A percentile compares a stretch with the other conserved stretches of the same genome.
These are phyloP conservation scores for Phoenicopterus ruber DNA, from an alignment of 2,113 vertebrate genomes.

Conservation along the genomic window DNA sequence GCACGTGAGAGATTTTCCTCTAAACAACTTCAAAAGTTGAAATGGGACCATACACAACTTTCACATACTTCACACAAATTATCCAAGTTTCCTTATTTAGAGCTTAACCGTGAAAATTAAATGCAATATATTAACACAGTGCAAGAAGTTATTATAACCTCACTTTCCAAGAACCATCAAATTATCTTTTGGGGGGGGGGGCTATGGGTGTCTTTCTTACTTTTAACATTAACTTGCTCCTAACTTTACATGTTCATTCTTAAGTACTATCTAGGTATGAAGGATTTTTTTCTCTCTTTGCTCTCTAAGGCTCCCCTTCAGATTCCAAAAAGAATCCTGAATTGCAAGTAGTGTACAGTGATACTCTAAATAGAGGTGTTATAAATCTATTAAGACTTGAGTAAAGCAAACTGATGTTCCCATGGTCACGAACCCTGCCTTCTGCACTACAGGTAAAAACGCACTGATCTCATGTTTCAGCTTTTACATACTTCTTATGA, in stretches of 20 bases:
- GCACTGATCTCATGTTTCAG: background rate
- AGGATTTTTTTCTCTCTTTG: background rate
- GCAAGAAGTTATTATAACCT: background rate
- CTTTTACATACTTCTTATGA: background rate
- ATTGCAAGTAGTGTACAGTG: background rate
- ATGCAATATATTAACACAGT: background rate
- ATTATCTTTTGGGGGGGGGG: background rate
- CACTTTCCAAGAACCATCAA: background rate
- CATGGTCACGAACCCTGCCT: rapidly evolving
- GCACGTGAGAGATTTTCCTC: background rate
- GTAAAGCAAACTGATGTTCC: background rate
- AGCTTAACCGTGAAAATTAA: background rate
- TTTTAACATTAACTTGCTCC: background rate
- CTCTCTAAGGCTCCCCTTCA: background rate
- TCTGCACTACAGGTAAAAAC: background rate
- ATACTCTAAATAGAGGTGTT: background rate
- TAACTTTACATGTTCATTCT: background rate
- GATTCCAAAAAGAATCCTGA: background rate
- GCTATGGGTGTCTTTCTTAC: background rate
- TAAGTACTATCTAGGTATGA: background rate
- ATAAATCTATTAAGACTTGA: background rate
- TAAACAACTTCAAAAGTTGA: background rate
- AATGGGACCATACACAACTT: background rate
- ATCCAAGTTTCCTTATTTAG: background rate
- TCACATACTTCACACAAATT: background rate